Base-by-base conservation (phyloP, 2,888 invertebrate species). In the Frankliniella intonsa region DNA sequence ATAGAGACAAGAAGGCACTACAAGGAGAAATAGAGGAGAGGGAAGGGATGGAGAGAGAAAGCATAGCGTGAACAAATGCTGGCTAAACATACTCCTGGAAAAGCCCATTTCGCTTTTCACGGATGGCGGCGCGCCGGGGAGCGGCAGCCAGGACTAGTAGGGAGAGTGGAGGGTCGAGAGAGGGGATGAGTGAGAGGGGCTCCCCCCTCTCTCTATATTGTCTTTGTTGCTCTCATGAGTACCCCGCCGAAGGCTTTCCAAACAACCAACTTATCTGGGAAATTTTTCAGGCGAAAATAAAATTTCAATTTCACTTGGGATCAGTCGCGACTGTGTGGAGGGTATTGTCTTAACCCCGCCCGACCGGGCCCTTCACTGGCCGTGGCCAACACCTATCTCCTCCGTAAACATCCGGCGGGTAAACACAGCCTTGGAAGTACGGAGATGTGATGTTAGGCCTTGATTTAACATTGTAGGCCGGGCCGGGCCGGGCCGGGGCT, bases 21-120 rank as follows among this genome's bases (percentile, higher is more conserved):
- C 38, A 38, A 38, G 38, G 38, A 38, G 38, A 38, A 38, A 38
- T 38, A 38, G 38, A 38, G 38, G 69, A 76, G 22, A 76, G 69
- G 12, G 9, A 69, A 12, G 5, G 11, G 69, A 69, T 12, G 1
- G 69, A 25, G 69, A 76, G 69, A 76, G 69, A 76, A 22, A 12
- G 25, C 25, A 22, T 9, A 12, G 69, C 25, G 69, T 25, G 69
- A 22, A 22, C 69, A 76, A 76, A 76, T 76, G 69, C 69, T 76
- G 69, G 69, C 69, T 76, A 76, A 76, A 76, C 69, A 76, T 12
- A 25, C 69, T 76, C 69, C 62, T 62, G 62, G 62, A 62, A 76
- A 76, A 25, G 69, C 69, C 69, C 69, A 76, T 76, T 76, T 25
- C 69, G 22, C 69, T 76, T 25, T 76, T 76, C 69, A 76, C 69